Base-by-base conservation (phyloP, 2,113 vertebrate species). In the Limnothrissa miodon region DNA sequence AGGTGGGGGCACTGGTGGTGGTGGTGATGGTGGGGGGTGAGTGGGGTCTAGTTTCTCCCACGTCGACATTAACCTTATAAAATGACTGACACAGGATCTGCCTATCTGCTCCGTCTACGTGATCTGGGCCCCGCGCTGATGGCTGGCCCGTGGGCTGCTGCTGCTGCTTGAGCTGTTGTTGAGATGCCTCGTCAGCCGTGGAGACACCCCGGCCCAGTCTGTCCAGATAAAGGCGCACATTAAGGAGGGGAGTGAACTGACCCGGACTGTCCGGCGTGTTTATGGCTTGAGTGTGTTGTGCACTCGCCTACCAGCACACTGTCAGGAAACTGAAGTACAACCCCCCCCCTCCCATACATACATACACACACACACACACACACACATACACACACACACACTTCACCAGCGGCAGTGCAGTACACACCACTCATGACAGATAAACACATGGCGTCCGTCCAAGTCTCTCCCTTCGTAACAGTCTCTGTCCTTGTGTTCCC, bases 401-500 rank as follows among this genome's bases (percentile, higher is more conserved):
- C 5, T 56, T 11, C 59, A 66, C 59, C 42, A 42, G 42, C 17
- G 66, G 66, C 36, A 74, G 66, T 74, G 66, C 66, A 36, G 29
- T 74, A 74, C 29, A 13, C 36, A 15, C 29, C 29, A 13, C 66
- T 36, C 25, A 15, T 5, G 11, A 36, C 36, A 74, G 66, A 74
- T 74, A 74, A 74, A 74, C 66, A 74, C 25, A 33, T 74, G 66
- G 66, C 11, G 11, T 15, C 4, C 33, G 13, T 74, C 66, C 66
- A 74, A 74, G 29, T 74, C 15, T 74, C 66, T 74, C 66, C 15
- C 66, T 74, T 33, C 36, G 66, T 74, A 9, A 29, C 59, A 33
- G 29, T 74, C 66, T 74, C 66, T 74, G 66, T 74, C 29, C 29
- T 88, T 91, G 88, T 91, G 89, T 85, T 42, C 42, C 6, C 79